Percentiles rank a stretch among this genome's conserved stretches.
Evolutionary conservation across 2,797 vertebrate species (phyloP).

Genomic region (Peromyscus nudipes): DNA sequence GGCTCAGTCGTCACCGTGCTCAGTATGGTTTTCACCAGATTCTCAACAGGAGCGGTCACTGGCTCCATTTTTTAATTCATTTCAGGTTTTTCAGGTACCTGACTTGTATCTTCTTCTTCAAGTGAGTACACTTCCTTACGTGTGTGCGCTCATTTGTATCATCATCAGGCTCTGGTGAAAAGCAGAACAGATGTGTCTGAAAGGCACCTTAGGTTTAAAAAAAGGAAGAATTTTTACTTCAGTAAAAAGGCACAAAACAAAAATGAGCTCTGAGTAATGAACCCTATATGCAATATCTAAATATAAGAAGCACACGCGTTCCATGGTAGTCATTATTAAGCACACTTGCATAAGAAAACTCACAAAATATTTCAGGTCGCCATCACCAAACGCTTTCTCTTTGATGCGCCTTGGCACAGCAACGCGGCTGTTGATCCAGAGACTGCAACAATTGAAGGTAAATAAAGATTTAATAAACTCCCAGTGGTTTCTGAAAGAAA

Average conservation of each 20-base stretch:
- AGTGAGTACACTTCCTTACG: neutral
- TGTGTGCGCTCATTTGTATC: neutral
- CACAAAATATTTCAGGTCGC: neutral
- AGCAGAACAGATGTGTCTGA: slow-evolving; percentile 28
- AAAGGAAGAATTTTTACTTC: slow-evolving; percentile 7
- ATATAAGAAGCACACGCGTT: neutral
- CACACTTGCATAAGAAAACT: neutral
- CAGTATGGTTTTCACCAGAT: neutral
- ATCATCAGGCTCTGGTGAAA: slow-evolving; percentile 11
- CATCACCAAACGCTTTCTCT: slow-evolving; percentile 27
- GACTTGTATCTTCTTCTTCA: neutral
- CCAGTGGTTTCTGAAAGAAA: slow-evolving; percentile 42
- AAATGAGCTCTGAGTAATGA: neutral
- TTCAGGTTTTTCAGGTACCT: neutral
- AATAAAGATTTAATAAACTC: slow-evolving; percentile 32
- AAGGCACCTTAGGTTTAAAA: neutral
- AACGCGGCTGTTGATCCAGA: neutral
- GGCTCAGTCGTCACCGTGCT: neutral
- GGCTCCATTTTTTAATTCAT: neutral
- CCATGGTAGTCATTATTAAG: neutral
- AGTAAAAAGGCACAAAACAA: slow-evolving; percentile 7
- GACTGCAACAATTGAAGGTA: slow-evolving; percentile 36
- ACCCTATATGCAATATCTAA: slow-evolving; percentile 12
- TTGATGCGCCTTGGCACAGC: neutral
- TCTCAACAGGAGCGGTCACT: neutral